These are phyloP conservation scores for Ricordea florida DNA, from an alignment of 92 coral and sea anemone genomes.

Conservation along the genomic window DNA sequence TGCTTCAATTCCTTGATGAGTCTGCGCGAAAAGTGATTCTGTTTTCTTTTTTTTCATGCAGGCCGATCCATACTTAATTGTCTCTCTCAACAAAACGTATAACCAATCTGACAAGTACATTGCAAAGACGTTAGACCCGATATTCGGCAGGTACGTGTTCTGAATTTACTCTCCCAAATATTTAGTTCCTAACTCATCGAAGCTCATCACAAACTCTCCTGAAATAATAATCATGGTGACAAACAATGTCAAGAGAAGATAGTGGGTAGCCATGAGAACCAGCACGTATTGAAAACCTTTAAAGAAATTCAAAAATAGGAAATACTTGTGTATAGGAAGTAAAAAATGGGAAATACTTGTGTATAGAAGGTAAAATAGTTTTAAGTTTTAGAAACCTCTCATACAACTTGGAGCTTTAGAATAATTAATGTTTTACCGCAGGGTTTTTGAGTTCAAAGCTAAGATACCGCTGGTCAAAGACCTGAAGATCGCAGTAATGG, in stretches of 20 bases:
- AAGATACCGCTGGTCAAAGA: slow-evolving; percentile 78
- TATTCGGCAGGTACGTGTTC: too few species aligned
- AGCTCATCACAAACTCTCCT: too few species aligned
- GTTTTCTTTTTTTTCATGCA: not conserved
- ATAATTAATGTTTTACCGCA: not conserved
- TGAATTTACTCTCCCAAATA: too few species aligned
- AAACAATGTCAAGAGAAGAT: too few species aligned
- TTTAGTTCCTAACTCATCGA: too few species aligned
- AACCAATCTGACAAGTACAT: slow-evolving; percentile 42
- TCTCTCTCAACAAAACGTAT: slow-evolving; percentile 57
- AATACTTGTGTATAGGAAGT: too few species aligned
- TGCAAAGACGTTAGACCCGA: slow-evolving; percentile 64
- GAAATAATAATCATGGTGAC: too few species aligned
- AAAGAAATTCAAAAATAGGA: too few species aligned
- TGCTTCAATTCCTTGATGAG: too few species aligned
- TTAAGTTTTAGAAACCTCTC: not conserved
- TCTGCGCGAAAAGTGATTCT: not conserved
- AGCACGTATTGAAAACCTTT: too few species aligned
- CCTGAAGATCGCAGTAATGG: slow-evolving; percentile 70
- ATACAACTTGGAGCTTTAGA: not conserved
- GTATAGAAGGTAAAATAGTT: not conserved
- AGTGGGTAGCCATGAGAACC: too few species aligned
- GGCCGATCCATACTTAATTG: slow-evolving; percentile 91
- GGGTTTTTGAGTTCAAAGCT: slow-evolving; percentile 77
- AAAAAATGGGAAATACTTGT: too few species aligned